These are phyloP conservation scores for Oscheius sp. DNA, from an alignment of 2,888 invertebrate genomes.

Conservation along the genomic window DNA sequence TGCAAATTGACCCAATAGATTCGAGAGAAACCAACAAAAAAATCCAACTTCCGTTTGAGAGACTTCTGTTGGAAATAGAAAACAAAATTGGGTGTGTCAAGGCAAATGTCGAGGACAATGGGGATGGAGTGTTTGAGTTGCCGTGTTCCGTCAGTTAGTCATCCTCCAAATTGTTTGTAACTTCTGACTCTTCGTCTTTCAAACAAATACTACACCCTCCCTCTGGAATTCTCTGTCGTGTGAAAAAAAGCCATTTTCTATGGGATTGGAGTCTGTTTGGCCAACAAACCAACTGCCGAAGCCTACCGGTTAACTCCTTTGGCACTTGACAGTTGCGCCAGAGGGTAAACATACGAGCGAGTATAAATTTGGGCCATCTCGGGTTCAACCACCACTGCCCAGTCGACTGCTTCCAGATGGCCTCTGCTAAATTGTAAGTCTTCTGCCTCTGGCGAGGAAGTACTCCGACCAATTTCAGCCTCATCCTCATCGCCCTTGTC, in stretches of 20 bases:
- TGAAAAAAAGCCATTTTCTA: not conserved
- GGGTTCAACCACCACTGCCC: constrained; percentile 20
- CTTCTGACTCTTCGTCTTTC: not conserved
- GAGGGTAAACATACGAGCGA: constrained; percentile 5
- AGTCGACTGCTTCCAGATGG: constrained; percentile 19
- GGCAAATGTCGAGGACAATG: too few relatives aligned
- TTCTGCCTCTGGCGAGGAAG: not conserved
- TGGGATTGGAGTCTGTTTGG: constrained; percentile 10
- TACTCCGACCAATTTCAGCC: constrained; percentile 5
- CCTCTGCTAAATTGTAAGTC: constrained; percentile 36
- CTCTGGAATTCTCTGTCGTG: not conserved
- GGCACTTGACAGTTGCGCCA: constrained; percentile 37
- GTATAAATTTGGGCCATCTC: constrained; percentile 15
- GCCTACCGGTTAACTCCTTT: constrained; percentile 31
- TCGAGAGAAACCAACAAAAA: too few relatives aligned
- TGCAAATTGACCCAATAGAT: too few relatives aligned
- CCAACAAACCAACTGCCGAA: constrained; percentile 5
- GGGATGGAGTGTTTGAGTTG: too few relatives aligned
- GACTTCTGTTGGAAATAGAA: too few relatives aligned
- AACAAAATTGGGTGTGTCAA: too few relatives aligned
- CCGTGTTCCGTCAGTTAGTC: too few relatives aligned
- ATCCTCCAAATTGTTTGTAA: too few relatives aligned
- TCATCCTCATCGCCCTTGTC: constrained; percentile 25
- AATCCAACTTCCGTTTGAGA: too few relatives aligned
- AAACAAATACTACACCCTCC: not conserved